phyloP scores from a whole-genome alignment of 1,140 invertebrate genomes.

The Drosophila persimilis region DNA sequence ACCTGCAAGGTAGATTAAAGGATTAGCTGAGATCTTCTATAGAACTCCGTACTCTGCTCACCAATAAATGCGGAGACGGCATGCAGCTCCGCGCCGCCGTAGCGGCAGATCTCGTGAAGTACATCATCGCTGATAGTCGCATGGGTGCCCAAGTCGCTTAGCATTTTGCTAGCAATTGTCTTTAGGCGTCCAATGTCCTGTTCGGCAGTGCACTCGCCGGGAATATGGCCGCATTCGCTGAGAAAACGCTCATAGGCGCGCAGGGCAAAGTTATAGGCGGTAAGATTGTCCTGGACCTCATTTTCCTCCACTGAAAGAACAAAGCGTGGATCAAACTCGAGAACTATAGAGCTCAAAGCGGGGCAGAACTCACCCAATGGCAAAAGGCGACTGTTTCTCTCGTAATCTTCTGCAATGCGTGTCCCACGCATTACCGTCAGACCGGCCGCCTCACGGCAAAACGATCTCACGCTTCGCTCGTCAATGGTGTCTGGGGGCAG shows the following conservation, averaged over 20 bases:
- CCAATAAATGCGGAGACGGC: constrained; percentile 97
- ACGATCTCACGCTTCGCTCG: constrained; percentile 91
- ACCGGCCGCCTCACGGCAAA: constrained; percentile 93
- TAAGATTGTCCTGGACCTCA: constrained; percentile 90
- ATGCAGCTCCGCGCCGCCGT: constrained; percentile 97
- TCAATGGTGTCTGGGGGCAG: constrained; percentile 89
- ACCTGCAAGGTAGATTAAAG: constrained; percentile 83
- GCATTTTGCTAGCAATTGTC: constrained; percentile 89
- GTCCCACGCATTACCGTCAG: constrained; percentile 91
- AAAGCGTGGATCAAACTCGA: background rate
- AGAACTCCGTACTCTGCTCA: constrained; percentile 44
- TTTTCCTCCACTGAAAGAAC: constrained; percentile 66
- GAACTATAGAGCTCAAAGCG: background rate
- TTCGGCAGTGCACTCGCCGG: constrained; percentile 95
- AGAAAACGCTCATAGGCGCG: constrained; percentile 95
- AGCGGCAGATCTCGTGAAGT: constrained; percentile 96
- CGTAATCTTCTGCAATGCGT: constrained; percentile 91
- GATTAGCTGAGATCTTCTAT: background rate
- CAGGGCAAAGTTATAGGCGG: constrained; percentile 95
- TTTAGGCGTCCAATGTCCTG: constrained; percentile 94
- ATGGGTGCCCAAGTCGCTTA: constrained; percentile 93
- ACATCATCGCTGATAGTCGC: constrained; percentile 94
- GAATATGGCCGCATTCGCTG: constrained; percentile 93
- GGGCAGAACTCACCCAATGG: constrained; percentile 41
- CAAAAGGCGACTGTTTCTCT: constrained; percentile 76